These are phyloP conservation scores for Eristalis arbustorum DNA, from an alignment of 2,888 invertebrate species.

Conservation along the genomic window DNA sequence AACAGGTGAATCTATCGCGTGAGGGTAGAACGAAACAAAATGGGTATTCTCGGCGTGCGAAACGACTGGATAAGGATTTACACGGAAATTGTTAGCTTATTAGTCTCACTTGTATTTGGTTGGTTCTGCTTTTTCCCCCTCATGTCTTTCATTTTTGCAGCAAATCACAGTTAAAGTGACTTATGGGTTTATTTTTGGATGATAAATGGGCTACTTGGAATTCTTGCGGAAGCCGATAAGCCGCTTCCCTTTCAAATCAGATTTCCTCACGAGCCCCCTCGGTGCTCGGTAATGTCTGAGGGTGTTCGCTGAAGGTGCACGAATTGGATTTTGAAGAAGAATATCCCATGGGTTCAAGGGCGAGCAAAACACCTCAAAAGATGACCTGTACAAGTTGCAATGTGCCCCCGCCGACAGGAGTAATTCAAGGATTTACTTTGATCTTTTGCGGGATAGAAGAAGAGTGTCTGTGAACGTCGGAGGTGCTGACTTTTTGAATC, in stretches of 20 bases:
- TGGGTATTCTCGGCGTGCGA: conserved; percentile 40
- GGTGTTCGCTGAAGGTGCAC: not conserved
- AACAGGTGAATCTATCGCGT: conserved; percentile 59
- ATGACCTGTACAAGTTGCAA: not conserved
- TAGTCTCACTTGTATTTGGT: conserved; percentile 44
- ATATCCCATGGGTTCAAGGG: not conserved
- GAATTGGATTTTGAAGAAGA: not conserved
- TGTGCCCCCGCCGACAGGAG: not conserved
- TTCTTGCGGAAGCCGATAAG: conserved; percentile 21
- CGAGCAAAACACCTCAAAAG: not conserved
- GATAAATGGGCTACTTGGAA: conserved; percentile 8
- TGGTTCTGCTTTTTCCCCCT: not conserved
- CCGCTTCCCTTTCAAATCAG: not conserved
- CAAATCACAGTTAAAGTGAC: conserved; percentile 33
- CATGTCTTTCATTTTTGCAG: not conserved
- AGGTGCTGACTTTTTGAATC: not conserved
- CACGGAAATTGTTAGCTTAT: conserved; percentile 47
- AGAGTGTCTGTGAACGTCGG: not conserved
- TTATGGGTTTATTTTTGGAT: conserved; percentile 35
- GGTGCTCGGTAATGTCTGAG: not conserved
- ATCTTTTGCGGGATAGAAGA: not conserved
- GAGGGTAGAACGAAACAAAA: conserved; percentile 24
- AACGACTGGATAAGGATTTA: conserved; percentile 50
- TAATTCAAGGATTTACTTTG: not conserved
- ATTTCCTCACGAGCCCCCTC: not conserved